Base-by-base conservation (phyloP, 2,113 vertebrate genomes). In the Solenodon paradoxus region DNA sequence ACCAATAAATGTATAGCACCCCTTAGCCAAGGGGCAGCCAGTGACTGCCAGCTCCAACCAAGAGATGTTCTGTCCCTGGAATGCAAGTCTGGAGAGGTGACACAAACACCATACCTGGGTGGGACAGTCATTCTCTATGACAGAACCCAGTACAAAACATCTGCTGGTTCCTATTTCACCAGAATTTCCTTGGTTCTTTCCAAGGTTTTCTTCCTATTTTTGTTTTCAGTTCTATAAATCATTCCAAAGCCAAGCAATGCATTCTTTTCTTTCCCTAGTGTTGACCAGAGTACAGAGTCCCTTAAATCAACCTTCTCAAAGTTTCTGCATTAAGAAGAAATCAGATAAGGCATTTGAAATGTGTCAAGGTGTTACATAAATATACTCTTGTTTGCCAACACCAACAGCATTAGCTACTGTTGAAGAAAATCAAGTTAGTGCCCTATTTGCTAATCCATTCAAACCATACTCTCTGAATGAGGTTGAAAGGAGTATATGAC, bases 301-400 rank as follows among this genome's bases (percentile, higher is more conserved):
- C 83, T 49, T 47, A 57, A 10, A 55, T 9, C 42, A 78, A 90
- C 13, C 51, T n/a, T 88, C 53, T 89, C 55, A 83, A 81, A 82
- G 28, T n/a, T 71, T 75, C 84, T 90, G 78, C 74, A 42, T 82
- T 90, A 77, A 75, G 59, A 88, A 64, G 87, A 84, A 87, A 93
- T 53, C 11, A 64, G 55, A 64, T 28, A 26, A 74, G 86, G 7
- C n/a, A 75, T 92, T 89, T 68, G 38, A 92, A 96, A 92, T 81
- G 28, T 40, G 9, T 61, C 51, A n/a, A 78, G 24, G n/a, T 38
- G 15, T 4, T 74, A 26, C 15, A 26, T 45, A 77, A 83, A 75
- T 66, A 51, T 20, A 28, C 53, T 79, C 42, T 53, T n/a, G 11
- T 89, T 77, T 2, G 28, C 42, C 35, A 59, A 24, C 7, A 9